Evolutionary conservation across 2,888 invertebrate genomes (phyloP), one percentile per base, ranked within the genome.

Genomic region (Tetranychus truncatus): DNA sequence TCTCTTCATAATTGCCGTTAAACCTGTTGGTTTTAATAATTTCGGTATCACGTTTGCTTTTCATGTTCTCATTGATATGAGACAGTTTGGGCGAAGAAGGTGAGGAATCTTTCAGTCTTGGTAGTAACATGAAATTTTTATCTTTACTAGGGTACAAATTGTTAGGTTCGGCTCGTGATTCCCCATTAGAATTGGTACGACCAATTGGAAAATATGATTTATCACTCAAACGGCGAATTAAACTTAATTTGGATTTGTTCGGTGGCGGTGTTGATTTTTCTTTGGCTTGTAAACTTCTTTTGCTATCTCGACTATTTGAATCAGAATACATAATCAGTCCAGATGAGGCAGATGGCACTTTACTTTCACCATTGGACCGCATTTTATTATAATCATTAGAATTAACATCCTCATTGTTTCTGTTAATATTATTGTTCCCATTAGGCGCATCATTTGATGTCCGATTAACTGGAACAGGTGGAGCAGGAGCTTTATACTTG

Each of bases 401-500:
- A 66, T 74, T 66, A 55, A 66, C 45, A 24, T 74, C 74, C 6
- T 18, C n/a, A 71, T 11, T 71, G 34, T 34, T 34, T 44, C 45
- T 72, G 45, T 7, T 74, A 20, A 45, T 74, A 75, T 75, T 72
- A 20, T 72, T 44, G 45, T 75, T 46, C 15, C 65, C 66, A 46
- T 73, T 65, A 9, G 44, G 69, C 44, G 15, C 67, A 21, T 20
- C 20, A n/a, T 67, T 20, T 46, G 45, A 34, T 65, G 20, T 44
- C 15, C 55, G 55, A 55, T 55, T 55, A 66, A n/a, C 20, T 71
- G 44, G 55, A 24, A 55, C 46, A 11, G 76, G 74, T 8, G 74
- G 72, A 15, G 45, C 71, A 15, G 76, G 74, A 15, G 72, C 72
- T 55, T 66, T 74, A 45, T 74, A 46, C 34, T 74, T 74, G 34